These are phyloP conservation scores for Drosophila nikananu DNA, from an alignment of 1,140 invertebrate species.

Conservation along the genomic window DNA sequence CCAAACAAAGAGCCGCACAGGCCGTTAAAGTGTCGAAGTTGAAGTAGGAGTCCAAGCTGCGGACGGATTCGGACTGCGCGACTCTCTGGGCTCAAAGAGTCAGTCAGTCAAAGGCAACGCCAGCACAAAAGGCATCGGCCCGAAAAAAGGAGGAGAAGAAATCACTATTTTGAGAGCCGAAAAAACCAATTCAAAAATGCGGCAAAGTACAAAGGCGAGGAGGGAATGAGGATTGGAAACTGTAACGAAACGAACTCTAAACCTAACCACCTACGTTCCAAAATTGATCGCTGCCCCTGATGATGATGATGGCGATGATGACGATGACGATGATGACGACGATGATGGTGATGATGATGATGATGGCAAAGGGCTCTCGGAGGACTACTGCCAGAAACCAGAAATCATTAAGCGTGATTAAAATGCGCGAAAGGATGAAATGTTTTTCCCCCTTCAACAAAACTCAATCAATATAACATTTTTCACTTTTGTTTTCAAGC, in stretches of 20 bases:
- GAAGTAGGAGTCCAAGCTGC: conserved; percentile 38
- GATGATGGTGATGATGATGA: neutral
- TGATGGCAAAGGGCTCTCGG: conserved; percentile 25
- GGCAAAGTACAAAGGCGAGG: conserved; percentile 73
- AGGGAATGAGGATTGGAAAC: conserved; percentile 62
- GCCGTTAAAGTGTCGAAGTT: conserved; percentile 77
- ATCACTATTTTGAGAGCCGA: conserved; percentile 68
- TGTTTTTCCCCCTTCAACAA: conserved; percentile 37
- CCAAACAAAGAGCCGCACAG: conserved; percentile 75
- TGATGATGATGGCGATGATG: neutral
- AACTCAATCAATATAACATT: conserved; percentile 48
- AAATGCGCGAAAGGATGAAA: conserved; percentile 70
- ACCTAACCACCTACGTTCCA: conserved; percentile 61
- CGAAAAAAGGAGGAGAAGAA: conserved; percentile 35
- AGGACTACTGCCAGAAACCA: conserved; percentile 25
- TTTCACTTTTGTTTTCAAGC: conserved; percentile 40
- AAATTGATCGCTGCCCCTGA: conserved; percentile 29
- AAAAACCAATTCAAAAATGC: conserved; percentile 77
- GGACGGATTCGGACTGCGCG: neutral
- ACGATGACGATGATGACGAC: neutral
- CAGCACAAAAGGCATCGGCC: conserved; percentile 48
- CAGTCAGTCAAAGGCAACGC: conserved; percentile 25
- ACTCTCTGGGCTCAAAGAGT: conserved; percentile 25
- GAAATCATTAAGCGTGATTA: conserved; percentile 71
- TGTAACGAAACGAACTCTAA: conserved; percentile 68